These are phyloP conservation scores for Plectropomus leopardus DNA, from an alignment of 2,113 vertebrate genomes.

Conservation along the genomic window DNA sequence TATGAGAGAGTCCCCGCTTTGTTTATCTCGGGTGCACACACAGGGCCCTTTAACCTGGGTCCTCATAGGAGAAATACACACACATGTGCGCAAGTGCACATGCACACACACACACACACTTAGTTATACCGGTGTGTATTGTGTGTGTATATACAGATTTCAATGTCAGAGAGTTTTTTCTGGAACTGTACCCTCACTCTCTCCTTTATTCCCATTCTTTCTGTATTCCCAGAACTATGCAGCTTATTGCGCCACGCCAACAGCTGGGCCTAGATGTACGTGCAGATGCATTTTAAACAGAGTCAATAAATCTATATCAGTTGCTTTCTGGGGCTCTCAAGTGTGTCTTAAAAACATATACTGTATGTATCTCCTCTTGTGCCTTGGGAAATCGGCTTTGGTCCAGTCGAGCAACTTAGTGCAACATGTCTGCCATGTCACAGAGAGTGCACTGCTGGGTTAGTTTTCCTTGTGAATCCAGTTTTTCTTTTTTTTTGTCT, in stretches of 20 bases:
- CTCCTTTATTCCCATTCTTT: conserved; percentile 55
- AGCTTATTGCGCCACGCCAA: conserved; percentile 65
- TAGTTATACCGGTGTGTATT: too few species aligned
- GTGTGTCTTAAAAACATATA: conserved; percentile 73
- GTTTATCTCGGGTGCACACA: background rate
- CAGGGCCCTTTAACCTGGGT: background rate
- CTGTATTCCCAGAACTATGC: conserved; percentile 54
- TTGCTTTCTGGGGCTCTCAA: conserved; percentile 62
- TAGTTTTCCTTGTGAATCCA: conserved; percentile 7
- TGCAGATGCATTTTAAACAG: conserved; percentile 73
- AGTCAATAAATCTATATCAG: conserved; percentile 71
- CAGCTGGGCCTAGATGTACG: conserved; percentile 57
- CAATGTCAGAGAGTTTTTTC: conserved; percentile 52
- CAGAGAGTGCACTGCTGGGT: background rate
- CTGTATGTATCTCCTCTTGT: conserved; percentile 57
- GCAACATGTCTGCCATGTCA: conserved; percentile 23
- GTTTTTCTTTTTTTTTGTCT: background rate
- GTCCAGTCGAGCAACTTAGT: conserved; percentile 34
- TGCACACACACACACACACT: background rate
- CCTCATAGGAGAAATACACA: too few species aligned
- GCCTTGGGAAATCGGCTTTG: conserved; percentile 57
- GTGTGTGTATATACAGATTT: conserved; percentile 30
- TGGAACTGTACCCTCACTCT: conserved; percentile 53
- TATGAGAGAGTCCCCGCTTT: background rate
- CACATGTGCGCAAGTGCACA: background rate